phyloP scores from a whole-genome alignment of 2,888 invertebrate species.

The Rotaria magnacalcarata region DNA sequence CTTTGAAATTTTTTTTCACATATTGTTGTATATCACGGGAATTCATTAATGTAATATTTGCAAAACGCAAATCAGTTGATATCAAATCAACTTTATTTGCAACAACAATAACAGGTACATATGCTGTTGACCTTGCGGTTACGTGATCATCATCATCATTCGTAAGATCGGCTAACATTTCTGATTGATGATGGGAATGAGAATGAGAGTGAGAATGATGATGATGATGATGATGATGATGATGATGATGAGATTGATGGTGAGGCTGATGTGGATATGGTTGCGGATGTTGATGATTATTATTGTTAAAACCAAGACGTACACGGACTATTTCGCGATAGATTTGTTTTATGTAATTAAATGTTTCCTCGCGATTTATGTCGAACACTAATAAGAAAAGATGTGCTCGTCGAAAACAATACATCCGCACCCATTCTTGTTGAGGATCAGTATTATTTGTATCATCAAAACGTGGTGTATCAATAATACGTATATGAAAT shows the following conservation, averaged over 20 bases:
- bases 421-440: constrained; percentile 20
- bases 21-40: constrained; percentile 13
- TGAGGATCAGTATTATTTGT: constrained; percentile 29
- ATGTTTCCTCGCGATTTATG: constrained; percentile 5
- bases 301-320: not conserved
- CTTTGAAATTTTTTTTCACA: not conserved
- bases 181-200: not conserved
- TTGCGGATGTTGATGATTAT: not conserved
- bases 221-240: not conserved
- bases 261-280: not conserved
- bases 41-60: not conserved
- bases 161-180: not conserved
- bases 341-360: constrained; percentile 3
- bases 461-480: constrained; percentile 18
- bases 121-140: not conserved
- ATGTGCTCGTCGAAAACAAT: constrained; percentile 8
- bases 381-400: not conserved
- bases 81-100: constrained; percentile 7
- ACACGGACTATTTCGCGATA: constrained; percentile 13
- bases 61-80: not conserved
- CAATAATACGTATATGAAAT: constrained; percentile 23
- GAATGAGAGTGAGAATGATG: not conserved
- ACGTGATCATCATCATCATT: not conserved
- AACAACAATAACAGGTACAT: constrained; percentile 1
- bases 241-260: not conserved